Conservation (phyloP, 2,888 invertebrate species). For the Parthenolecanium corni region DNA sequence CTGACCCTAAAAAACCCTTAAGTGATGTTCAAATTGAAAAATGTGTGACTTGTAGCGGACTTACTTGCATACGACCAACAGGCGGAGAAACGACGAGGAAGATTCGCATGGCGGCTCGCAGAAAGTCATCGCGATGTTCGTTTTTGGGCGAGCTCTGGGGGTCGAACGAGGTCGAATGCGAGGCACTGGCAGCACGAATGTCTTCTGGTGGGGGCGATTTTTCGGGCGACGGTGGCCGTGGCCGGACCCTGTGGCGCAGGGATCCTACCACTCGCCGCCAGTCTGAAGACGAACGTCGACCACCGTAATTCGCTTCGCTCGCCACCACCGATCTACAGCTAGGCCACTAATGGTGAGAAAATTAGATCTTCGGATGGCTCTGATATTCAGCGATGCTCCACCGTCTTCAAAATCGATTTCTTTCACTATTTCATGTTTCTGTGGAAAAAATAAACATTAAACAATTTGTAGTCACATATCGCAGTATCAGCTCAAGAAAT, state of each 20-base stretch:
- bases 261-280: constrained; percentile 23
- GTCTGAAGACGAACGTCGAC: constrained; percentile 23
- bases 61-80: constrained; percentile 48
- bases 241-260: constrained; percentile 18
- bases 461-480: no score
- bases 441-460: no score
- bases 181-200: constrained; percentile 14
- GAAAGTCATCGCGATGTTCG: constrained; percentile 43
- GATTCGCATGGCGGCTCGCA: constrained; percentile 61
- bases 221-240: constrained; percentile 13
- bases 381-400: no score
- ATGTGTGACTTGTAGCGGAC: no score
- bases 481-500: no score
- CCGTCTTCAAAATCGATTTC: no score
- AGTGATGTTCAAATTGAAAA: no score
- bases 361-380: no score
- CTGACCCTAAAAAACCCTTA: no score
- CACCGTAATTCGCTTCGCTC: constrained; percentile 15
- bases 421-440: no score
- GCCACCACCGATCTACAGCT: constrained; percentile 4
- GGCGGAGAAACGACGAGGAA: constrained; percentile 62
- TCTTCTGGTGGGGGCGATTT: constrained; percentile 13
- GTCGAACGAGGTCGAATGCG: constrained; percentile 34
- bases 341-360: no score
- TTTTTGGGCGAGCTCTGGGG: constrained; percentile 40